A percentile compares a stretch with the other conserved stretches of the same genome.
Conservation (phyloP, 2,113 vertebrate species). For the Girardinichthys multiradiatus region DNA sequence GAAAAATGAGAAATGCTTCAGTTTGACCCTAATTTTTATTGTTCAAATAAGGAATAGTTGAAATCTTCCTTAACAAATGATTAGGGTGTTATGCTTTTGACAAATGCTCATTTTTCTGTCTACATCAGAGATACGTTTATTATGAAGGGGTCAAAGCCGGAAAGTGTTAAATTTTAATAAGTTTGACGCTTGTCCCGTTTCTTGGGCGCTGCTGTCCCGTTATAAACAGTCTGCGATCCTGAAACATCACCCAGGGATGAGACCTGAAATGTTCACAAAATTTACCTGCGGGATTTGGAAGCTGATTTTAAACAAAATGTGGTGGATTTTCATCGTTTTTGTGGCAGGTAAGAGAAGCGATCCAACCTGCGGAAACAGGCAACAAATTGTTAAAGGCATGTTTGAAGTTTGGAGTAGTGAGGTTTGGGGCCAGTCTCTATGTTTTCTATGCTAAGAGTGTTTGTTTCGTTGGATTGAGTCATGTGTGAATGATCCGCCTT, state of each 20-base stretch:
- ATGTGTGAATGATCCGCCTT: conserved; percentile 45
- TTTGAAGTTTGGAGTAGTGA: not conserved
- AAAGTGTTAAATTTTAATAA: conserved; percentile 1
- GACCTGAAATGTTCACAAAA: conserved; percentile 1
- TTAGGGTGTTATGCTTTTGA: not conserved
- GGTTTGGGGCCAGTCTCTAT: not conserved
- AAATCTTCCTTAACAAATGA: not conserved
- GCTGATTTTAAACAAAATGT: conserved; percentile 31
- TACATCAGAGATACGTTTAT: not conserved
- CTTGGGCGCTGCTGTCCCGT: conserved; percentile 19
- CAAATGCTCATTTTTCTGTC: too few species aligned
- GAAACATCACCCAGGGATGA: conserved; percentile 26
- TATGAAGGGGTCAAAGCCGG: not conserved
- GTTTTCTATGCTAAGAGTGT: not conserved
- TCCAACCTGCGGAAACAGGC: not conserved
- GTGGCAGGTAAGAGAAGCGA: conserved; percentile 63
- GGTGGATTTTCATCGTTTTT: conserved; percentile 60
- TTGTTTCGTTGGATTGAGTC: conserved; percentile 20
- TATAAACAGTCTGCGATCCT: conserved; percentile 3
- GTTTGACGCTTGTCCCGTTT: conserved; percentile 21
- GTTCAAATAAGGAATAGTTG: too few species aligned
- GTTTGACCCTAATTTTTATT: too few species aligned
- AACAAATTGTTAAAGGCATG: conserved; percentile 47
- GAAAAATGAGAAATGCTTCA: too few species aligned
- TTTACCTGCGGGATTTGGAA: conserved; percentile 11